Evolutionary conservation across 2,888 invertebrate species (phyloP).

Genomic region (Cotesia congregata): DNA sequence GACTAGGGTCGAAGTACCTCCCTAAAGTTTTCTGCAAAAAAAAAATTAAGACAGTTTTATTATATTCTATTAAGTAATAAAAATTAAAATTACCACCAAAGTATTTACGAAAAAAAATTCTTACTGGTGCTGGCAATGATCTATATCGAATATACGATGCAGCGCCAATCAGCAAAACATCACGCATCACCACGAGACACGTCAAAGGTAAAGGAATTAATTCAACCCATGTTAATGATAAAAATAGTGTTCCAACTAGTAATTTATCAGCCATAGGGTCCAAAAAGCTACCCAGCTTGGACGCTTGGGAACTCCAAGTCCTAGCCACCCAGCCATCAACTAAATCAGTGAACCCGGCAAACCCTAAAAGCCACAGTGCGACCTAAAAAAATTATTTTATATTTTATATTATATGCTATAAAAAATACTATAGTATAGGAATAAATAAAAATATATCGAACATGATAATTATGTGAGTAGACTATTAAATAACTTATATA

Average conservation of each 20-base stretch:
- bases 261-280: slow-evolving; percentile 98
- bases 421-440: neutral
- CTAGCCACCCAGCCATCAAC: slow-evolving; percentile 98
- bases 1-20: slow-evolving; percentile 92
- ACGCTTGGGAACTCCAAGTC: slow-evolving; percentile 90
- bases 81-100: too few species aligned
- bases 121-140: slow-evolving; percentile 90
- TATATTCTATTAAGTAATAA: neutral
- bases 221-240: slow-evolving; percentile 87
- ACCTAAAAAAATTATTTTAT: slow-evolving; percentile 61
- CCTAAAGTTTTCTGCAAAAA: slow-evolving; percentile 83
- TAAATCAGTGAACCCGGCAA: slow-evolving; percentile 93
- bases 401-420: neutral
- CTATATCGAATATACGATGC: slow-evolving; percentile 93
- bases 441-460: slow-evolving; percentile 38
- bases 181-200: slow-evolving; percentile 86
- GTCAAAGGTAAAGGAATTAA: slow-evolving; percentile 88
- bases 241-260: slow-evolving; percentile 88
- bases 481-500: slow-evolving; percentile 91
- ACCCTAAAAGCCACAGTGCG: slow-evolving; percentile 85
- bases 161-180: slow-evolving; percentile 84
- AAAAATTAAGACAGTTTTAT: slow-evolving; percentile 15
- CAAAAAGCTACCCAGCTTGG: slow-evolving; percentile 93
- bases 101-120: slow-evolving; percentile 52
- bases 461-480: slow-evolving; percentile 79